Base-by-base conservation (phyloP, 2,797 vertebrate species). In the Cercopithecus petaurista region DNA sequence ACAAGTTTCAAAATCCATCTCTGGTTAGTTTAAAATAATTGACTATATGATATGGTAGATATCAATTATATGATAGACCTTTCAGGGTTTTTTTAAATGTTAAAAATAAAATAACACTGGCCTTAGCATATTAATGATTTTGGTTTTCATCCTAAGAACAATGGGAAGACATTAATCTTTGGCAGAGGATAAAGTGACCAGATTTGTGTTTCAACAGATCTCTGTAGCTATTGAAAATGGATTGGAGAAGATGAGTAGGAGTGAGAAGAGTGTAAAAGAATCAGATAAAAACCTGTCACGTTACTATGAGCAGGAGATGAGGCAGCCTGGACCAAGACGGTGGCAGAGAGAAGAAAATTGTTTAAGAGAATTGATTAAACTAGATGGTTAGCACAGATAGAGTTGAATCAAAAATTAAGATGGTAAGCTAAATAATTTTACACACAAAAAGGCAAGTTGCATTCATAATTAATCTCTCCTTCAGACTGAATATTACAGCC, bases 111-210 rank as follows among this genome's bases (percentile, higher is more conserved):
- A 80, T 81, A 64, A 33, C 36, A 41, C 24, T 75, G 41, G 52
- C 11, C 59, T 90, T 94, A 92, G 36, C 3, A 17, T 52, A 19
- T 39, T 61, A 57, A 72, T 36, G 50, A 50, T 57, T 95, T 85
- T 84, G 43, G 36, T 86, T 95, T 86, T 93, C 73, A 67, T 39
- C 75, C 11, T 82, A 86, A 93, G 76, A 88, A 93, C 4, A 82
- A 70, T 21, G 64, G 67, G 55, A 95, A 57, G 81, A 67, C 24
- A 73, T 1, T 61, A 46, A 55, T 95, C 79, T 75, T 61, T 70
- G 46, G 52, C 41, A 84, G 46, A 90, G 48, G 55, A 86, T 46
- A 72, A 93, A 75, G 41, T 90, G 50, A 92, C 33, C n/a, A 36
- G n/a, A 72, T 94, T 86, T 82, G 36, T 90, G 76, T 39, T 76